A percentile compares a stretch with the other conserved stretches of the same genome.
Conservation (phyloP, 2,888 invertebrate species). For the Cerceris rybyensis region DNA sequence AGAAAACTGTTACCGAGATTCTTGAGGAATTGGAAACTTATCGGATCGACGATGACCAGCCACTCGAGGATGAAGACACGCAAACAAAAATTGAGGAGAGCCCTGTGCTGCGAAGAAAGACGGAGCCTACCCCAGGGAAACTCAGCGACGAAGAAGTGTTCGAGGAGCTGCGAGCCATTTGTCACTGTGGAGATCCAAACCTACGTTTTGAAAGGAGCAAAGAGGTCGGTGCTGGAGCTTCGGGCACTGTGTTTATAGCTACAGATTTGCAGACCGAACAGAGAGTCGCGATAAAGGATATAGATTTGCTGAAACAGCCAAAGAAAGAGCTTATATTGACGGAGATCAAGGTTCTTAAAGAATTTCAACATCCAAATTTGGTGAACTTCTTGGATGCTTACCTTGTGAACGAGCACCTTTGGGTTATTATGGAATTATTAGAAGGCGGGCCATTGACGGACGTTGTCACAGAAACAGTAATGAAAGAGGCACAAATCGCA, state of each 20-base stretch:
- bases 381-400: constrained; percentile 98
- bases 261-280: constrained; percentile 88
- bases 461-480: constrained; percentile 97
- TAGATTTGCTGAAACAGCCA: constrained; percentile 96
- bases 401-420: constrained; percentile 94
- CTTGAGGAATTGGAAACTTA: constrained; percentile 72
- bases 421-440: constrained; percentile 98
- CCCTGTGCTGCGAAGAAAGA: constrained; percentile 85
- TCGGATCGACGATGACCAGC: constrained; percentile 65
- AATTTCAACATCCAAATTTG: constrained; percentile 95
- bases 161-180: constrained; percentile 89
- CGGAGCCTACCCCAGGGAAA: constrained; percentile 83
- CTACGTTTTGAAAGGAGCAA: constrained; percentile 90
- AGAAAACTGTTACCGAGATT: constrained; percentile 76
- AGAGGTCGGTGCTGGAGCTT: constrained; percentile 95
- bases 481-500: constrained; percentile 98
- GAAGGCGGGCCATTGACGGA: constrained; percentile 98
- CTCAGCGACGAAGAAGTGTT: constrained; percentile 90
- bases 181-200: constrained; percentile 91
- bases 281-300: constrained; percentile 97
- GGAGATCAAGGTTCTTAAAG: constrained; percentile 95
- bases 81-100: constrained; percentile 81
- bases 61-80: constrained; percentile 34
- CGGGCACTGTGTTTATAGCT: constrained; percentile 95
- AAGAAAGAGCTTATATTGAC: constrained; percentile 97